phyloP scores from a whole-genome alignment of 2,888 invertebrate genomes.

The Zele albiditarsus region DNA sequence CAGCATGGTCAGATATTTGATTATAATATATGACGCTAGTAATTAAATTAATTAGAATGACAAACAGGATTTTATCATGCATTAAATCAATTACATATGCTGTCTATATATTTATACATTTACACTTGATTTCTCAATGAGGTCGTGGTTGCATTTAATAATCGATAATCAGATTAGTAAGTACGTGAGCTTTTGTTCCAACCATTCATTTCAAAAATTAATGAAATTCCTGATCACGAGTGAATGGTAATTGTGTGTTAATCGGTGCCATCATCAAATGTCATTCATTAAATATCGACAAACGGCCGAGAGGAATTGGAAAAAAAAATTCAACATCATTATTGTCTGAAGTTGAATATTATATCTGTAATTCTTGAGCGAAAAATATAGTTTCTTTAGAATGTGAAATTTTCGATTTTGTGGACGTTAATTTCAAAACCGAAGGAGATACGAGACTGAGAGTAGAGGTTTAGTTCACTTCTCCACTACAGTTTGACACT shows the following conservation, averaged over 20 bases:
- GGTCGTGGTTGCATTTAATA: conserved; percentile 18
- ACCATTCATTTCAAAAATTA: conserved; percentile 2
- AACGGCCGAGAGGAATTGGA: too few relatives aligned
- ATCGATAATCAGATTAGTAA: conserved; percentile 38
- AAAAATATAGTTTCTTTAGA: too few relatives aligned
- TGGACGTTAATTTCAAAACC: background rate
- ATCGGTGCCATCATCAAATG: background rate
- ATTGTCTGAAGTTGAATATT: too few relatives aligned
- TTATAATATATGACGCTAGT: too few relatives aligned
- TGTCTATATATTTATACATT: too few relatives aligned
- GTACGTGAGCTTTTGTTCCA: conserved; percentile 28
- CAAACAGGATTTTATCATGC: background rate
- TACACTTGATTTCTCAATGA: background rate
- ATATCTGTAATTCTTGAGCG: too few relatives aligned
- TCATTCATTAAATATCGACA: too few relatives aligned
- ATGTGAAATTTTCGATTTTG: too few relatives aligned
- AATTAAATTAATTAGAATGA: too few relatives aligned
- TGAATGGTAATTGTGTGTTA: background rate
- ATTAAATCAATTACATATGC: background rate
- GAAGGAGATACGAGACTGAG: background rate
- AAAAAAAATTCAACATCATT: too few relatives aligned
- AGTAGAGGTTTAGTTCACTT: background rate
- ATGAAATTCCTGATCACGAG: conserved; percentile 1
- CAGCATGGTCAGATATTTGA: background rate
- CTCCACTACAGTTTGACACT: conserved; percentile 21